Evolutionary conservation across 2,113 vertebrate genomes (phyloP).

Genomic region (Diadophis punctatus): DNA sequence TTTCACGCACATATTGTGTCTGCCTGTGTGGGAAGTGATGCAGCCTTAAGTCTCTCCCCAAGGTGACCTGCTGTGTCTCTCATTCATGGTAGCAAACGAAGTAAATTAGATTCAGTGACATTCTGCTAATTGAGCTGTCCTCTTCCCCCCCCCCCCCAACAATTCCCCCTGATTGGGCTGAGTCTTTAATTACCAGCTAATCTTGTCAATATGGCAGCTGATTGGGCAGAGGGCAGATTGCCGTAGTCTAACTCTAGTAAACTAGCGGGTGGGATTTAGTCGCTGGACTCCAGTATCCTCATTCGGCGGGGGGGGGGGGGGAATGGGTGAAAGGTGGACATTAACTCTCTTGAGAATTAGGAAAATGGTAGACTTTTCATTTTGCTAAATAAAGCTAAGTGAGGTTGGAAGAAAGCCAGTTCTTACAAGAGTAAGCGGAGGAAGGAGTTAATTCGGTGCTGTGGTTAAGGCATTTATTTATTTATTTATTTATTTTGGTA

Average conservation of each 20-base stretch:
- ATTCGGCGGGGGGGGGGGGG: constrained; percentile 24
- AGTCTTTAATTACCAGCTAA: constrained; percentile 95
- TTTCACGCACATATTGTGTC: background rate
- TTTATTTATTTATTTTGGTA: too few relatives aligned
- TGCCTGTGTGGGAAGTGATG: constrained; percentile 31
- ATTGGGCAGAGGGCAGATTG: constrained; percentile 50
- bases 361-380: constrained; percentile 25
- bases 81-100: constrained; percentile 76
- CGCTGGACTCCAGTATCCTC: constrained; percentile 36
- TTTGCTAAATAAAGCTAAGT: constrained; percentile 25
- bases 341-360: constrained; percentile 31
- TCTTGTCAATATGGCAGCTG: constrained; percentile 88
- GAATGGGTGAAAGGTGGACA: constrained; percentile 27
- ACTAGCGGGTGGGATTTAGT: constrained; percentile 36
- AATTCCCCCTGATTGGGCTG: constrained; percentile 74
- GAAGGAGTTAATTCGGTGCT: background rate
- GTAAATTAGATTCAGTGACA: constrained; percentile 91
- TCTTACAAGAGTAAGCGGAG: too few relatives aligned
- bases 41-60: constrained; percentile 62
- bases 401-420: background rate
- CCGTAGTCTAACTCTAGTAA: background rate
- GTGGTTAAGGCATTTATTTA: too few relatives aligned
- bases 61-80: constrained; percentile 66
- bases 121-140: constrained; percentile 78
- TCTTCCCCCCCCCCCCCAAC: constrained; percentile 13